Evolutionary conservation across 1,140 invertebrate species (phyloP).

Genomic region (Ptiloglossa arizonensis): DNA sequence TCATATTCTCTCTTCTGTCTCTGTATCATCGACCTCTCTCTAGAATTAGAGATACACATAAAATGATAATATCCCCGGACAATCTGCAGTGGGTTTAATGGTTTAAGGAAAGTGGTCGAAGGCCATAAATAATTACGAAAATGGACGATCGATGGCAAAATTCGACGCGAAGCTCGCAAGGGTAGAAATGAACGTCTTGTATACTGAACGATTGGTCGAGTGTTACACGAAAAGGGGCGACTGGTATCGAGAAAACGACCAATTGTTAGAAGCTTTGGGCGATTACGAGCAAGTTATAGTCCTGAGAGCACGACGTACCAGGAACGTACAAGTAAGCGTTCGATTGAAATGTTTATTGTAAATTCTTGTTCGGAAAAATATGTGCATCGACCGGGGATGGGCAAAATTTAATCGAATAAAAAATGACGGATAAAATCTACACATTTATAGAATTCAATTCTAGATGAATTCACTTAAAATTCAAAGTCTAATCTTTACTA

Average conservation of each 20-base stretch:
- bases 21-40: too few relatives aligned
- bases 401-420: too few relatives aligned
- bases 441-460: too few relatives aligned
- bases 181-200: neutral
- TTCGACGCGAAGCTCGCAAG: neutral
- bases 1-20: too few relatives aligned
- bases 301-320: neutral
- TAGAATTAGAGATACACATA: too few relatives aligned
- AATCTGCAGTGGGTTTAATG: too few relatives aligned
- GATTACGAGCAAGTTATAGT: slow-evolving; percentile 54
- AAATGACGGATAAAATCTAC: neutral
- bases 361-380: too few relatives aligned
- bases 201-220: slow-evolving; percentile 30
- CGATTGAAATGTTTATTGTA: neutral
- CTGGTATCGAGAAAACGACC: slow-evolving; percentile 1
- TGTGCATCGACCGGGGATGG: too few relatives aligned
- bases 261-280: slow-evolving; percentile 30
- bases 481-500: too few relatives aligned
- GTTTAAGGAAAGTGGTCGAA: slow-evolving; percentile 43
- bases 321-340: slow-evolving; percentile 42
- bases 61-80: too few relatives aligned
- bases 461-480: too few relatives aligned
- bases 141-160: slow-evolving; percentile 28
- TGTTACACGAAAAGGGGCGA: slow-evolving; percentile 43
- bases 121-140: slow-evolving; percentile 52